phyloP scores from a whole-genome alignment of 2,113 vertebrate species.

The Solea senegalensis region DNA sequence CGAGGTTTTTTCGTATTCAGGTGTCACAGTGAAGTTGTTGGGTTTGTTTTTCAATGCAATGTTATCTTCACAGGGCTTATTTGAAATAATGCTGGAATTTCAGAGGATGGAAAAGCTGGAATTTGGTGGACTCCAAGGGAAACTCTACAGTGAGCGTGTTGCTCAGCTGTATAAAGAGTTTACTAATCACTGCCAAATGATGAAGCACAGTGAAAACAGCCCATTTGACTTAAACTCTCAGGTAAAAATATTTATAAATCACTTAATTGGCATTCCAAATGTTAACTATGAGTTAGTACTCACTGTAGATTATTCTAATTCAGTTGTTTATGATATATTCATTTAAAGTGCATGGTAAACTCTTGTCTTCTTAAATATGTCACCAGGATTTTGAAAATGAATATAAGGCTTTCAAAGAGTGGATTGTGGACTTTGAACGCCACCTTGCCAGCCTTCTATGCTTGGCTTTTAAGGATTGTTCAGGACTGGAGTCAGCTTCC shows the following conservation, averaged over 20 bases:
- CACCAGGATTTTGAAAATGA: conserved; percentile 81
- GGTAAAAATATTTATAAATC: conserved; percentile 64
- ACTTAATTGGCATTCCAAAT: not conserved
- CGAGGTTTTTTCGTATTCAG: not conserved
- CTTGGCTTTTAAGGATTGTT: conserved; percentile 82
- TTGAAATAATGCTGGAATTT: conserved; percentile 81
- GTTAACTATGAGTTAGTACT: not conserved
- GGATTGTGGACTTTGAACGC: conserved; percentile 79
- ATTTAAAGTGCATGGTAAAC: not conserved
- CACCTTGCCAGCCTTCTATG: conserved; percentile 80
- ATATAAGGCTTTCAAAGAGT: conserved; percentile 80
- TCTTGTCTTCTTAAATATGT: conserved; percentile 19
- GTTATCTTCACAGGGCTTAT: conserved; percentile 74
- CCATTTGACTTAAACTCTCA: conserved; percentile 70
- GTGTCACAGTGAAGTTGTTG: not conserved
- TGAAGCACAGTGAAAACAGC: conserved; percentile 74
- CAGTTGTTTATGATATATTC: not conserved
- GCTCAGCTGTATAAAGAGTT: conserved; percentile 77
- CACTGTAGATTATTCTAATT: not conserved
- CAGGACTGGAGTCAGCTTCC: conserved; percentile 83
- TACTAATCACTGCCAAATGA: conserved; percentile 72
- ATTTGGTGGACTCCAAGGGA: conserved; percentile 80
- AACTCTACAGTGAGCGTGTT: conserved; percentile 78
- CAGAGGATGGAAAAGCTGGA: conserved; percentile 86
- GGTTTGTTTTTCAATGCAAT: not conserved